Evolutionary conservation across 2,888 invertebrate genomes (phyloP).

Genomic region (Poecilobothrus nobilitatus): DNA sequence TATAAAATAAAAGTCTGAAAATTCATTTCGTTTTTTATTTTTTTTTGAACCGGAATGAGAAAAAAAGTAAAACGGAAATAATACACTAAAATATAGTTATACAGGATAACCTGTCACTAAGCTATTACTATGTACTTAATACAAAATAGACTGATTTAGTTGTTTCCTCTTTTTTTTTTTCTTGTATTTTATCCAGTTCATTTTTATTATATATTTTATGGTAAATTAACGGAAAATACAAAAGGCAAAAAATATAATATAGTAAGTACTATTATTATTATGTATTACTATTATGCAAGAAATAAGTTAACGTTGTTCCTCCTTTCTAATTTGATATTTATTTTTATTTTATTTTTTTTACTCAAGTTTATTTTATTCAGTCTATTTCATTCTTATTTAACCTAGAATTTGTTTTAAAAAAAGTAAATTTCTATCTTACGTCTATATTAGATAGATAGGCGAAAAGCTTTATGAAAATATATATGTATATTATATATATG

Average conservation of each 20-base stretch:
- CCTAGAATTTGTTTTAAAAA: too few relatives aligned
- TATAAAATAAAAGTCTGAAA: not conserved
- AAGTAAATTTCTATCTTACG: too few relatives aligned
- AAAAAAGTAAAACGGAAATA: not conserved
- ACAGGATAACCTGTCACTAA: not conserved
- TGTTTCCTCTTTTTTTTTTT: not conserved
- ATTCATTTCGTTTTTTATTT: not conserved
- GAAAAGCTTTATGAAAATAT: too few relatives aligned
- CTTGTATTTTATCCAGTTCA: not conserved
- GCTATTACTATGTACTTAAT: not conserved
- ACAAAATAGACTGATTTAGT: not conserved
- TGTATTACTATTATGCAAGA: not conserved
- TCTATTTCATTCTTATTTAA: too few relatives aligned
- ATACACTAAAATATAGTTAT: not conserved
- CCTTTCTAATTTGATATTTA: too few relatives aligned
- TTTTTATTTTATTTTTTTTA: too few relatives aligned
- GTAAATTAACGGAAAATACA: not conserved
- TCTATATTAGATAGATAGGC: too few relatives aligned
- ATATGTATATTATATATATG: too few relatives aligned
- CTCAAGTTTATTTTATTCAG: too few relatives aligned
- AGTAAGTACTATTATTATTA: too few relatives aligned
- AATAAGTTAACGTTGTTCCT: not conserved
- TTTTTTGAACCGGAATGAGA: not conserved
- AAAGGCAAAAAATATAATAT: not conserved
- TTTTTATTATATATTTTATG: not conserved